A percentile compares a stretch with the other conserved stretches of the same genome.
phyloP scores from a whole-genome alignment of 2,888 invertebrate species.

The Drosophila paranaensis region DNA sequence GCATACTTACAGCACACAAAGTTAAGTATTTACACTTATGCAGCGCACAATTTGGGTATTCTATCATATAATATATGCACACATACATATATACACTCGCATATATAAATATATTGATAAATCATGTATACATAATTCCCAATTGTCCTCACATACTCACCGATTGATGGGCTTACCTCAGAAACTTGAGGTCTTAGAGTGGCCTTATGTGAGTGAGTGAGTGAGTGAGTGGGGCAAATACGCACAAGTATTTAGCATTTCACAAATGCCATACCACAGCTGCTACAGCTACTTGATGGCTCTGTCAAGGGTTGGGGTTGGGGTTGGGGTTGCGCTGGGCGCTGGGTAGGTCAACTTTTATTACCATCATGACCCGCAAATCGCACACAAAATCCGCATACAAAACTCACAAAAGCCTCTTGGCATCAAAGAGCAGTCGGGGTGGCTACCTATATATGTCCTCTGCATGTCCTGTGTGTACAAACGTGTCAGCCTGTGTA shows the following conservation, averaged over 20 bases:
- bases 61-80: not conserved
- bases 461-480: conserved; percentile 44
- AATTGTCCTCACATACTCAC: conserved; percentile 12
- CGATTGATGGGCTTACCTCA: conserved; percentile 16
- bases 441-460: conserved; percentile 35
- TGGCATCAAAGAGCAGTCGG: conserved; percentile 42
- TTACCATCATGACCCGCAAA: conserved; percentile 68
- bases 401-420: conserved; percentile 63
- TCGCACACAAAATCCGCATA: conserved; percentile 67
- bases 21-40: conserved; percentile 3
- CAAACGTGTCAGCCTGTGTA: conserved; percentile 2
- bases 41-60: not conserved
- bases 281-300: conserved; percentile 37
- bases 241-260: conserved; percentile 32
- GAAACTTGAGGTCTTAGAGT: conserved; percentile 8
- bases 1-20: not conserved
- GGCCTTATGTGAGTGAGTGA: not conserved
- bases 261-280: conserved; percentile 39
- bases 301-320: conserved; percentile 7
- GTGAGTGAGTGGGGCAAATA: conserved; percentile 22
- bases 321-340: no score
- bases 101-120: conserved; percentile 2
- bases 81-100: not conserved
- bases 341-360: conserved; percentile 50
- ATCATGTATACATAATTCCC: conserved; percentile 9